Conservation (phyloP, 1,140 invertebrate species). For the Cotesia vestalis region DNA sequence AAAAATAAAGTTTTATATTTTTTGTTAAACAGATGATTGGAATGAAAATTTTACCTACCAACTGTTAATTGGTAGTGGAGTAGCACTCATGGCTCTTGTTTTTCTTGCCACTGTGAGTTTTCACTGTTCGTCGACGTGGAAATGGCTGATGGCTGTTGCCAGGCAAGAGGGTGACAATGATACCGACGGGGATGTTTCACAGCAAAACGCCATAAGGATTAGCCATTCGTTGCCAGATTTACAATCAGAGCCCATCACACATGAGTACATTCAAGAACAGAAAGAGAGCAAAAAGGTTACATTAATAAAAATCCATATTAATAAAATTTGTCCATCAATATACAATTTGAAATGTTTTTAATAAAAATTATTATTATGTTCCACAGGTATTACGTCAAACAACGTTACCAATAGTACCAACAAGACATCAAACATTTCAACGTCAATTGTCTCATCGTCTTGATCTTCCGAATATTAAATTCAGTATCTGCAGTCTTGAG, state of each 20-base stretch:
- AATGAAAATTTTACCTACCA: slow-evolving; percentile 63
- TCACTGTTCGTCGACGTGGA: slow-evolving; percentile 76
- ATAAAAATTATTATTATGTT: slow-evolving; percentile 16
- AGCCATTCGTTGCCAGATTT: slow-evolving; percentile 79
- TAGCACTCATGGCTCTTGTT: slow-evolving; percentile 73
- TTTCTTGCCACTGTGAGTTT: slow-evolving; percentile 75
- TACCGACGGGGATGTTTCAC: slow-evolving; percentile 69
- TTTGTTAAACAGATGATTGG: slow-evolving; percentile 60
- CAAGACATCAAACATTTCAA: slow-evolving; percentile 81
- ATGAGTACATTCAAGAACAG: slow-evolving; percentile 77
- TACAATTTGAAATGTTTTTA: not conserved
- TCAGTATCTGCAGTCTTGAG: slow-evolving; percentile 78
- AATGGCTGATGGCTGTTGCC: slow-evolving; percentile 71
- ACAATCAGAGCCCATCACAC: slow-evolving; percentile 74
- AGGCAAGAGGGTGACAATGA: slow-evolving; percentile 66
- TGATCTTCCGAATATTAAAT: slow-evolving; percentile 78
- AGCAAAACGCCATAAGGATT: slow-evolving; percentile 76
- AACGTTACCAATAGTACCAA: slow-evolving; percentile 81
- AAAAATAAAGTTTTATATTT: slow-evolving; percentile 20
- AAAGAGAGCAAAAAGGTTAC: slow-evolving; percentile 76
- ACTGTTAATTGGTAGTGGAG: slow-evolving; percentile 67
- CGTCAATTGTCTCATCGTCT: slow-evolving; percentile 79
- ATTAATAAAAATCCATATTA: no score
- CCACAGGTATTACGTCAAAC: slow-evolving; percentile 77
- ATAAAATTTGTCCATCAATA: no score